phyloP scores from a whole-genome alignment of 1,140 invertebrate genomes.

The Drosophila pallidifrons region DNA sequence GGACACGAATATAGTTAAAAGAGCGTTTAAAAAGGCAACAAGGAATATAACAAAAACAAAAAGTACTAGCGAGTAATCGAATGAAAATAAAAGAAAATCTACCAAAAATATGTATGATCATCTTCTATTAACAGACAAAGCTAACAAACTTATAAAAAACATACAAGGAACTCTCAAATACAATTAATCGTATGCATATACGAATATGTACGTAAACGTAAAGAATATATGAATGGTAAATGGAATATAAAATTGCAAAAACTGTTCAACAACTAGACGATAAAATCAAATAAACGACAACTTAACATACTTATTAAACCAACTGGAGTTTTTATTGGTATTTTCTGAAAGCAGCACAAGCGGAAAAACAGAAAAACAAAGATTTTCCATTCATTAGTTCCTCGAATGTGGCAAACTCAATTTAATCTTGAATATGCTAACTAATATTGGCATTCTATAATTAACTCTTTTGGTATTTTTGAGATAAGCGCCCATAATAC shows the following conservation, averaged over 20 bases:
- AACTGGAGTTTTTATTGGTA: neutral
- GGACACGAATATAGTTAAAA: constrained; percentile 67
- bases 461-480: too few species aligned
- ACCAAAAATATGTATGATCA: constrained; percentile 52
- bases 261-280: constrained; percentile 74
- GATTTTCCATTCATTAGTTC: too few species aligned
- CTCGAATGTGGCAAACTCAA: neutral
- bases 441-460: too few species aligned
- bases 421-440: too few species aligned
- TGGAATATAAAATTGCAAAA: constrained; percentile 46
- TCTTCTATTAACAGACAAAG: constrained; percentile 37
- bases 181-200: constrained; percentile 8
- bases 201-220: neutral
- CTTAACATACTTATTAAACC: constrained; percentile 52
- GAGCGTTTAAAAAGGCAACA: constrained; percentile 33
- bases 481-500: too few species aligned
- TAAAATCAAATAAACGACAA: constrained; percentile 77
- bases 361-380: too few species aligned
- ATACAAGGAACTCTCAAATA: constrained; percentile 69
- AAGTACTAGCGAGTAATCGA: neutral
- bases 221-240: constrained; percentile 10
- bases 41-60: constrained; percentile 9
- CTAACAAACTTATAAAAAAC: constrained; percentile 26
- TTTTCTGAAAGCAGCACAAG: too few species aligned
- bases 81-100: constrained; percentile 1